phyloP scores from a whole-genome alignment of 2,113 vertebrate species.

The Tylochromis polylepis region DNA sequence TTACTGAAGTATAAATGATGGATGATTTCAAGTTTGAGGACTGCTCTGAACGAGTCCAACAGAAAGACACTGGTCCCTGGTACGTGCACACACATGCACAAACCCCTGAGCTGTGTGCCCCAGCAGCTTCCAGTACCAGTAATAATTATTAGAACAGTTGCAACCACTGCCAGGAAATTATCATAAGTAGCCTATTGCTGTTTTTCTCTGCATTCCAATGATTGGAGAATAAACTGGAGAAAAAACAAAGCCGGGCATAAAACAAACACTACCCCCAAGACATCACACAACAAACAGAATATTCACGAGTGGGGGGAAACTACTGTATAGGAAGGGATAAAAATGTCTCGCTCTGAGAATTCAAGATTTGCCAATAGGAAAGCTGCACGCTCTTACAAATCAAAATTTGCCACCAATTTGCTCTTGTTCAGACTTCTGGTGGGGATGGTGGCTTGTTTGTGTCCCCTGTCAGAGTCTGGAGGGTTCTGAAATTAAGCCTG shows the following conservation, averaged over 20 bases:
- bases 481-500: conserved; percentile 45
- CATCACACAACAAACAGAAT: conserved; percentile 53
- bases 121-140: conserved; percentile 34
- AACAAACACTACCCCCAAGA: conserved; percentile 47
- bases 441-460: conserved; percentile 42
- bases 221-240: conserved; percentile 29
- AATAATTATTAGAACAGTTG: conserved; percentile 57
- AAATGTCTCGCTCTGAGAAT: conserved; percentile 54
- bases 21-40: background rate
- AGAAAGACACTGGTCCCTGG: background rate
- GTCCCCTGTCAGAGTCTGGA: conserved; percentile 9
- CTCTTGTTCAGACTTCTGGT: conserved; percentile 40
- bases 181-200: conserved; percentile 46
- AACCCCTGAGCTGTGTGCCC: background rate
- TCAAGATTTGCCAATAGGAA: conserved; percentile 51
- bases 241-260: conserved; percentile 16
- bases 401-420: conserved; percentile 62
- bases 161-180: conserved; percentile 41
- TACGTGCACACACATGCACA: background rate
- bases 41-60: background rate
- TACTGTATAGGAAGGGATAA: conserved; percentile 18
- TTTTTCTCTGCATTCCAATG: conserved; percentile 40
- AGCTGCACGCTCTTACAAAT: conserved; percentile 37
- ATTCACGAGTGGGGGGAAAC: conserved; percentile 44
- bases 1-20: background rate